Conservation (phyloP, 2,797 vertebrate genomes). For the Halcyon badia region DNA sequence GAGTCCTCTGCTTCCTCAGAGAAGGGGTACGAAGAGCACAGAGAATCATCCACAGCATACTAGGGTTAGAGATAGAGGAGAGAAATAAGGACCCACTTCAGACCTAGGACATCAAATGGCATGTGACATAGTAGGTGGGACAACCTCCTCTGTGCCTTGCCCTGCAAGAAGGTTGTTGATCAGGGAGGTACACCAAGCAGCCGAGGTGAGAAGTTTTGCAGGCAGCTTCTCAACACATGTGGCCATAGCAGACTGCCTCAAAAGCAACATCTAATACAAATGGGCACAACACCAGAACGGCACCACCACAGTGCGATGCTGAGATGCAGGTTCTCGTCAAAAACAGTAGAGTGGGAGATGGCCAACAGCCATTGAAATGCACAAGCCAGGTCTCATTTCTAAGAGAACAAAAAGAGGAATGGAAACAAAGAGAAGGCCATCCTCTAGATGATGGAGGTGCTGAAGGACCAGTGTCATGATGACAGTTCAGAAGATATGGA, state of each 20-base stretch:
- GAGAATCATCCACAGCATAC: background rate
- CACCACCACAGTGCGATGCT: accelerated
- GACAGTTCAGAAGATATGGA: background rate
- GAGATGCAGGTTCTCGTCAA: background rate
- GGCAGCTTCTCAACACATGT: background rate
- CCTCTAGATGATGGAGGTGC: background rate
- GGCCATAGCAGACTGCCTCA: background rate
- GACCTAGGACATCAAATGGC: background rate
- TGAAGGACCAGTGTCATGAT: background rate
- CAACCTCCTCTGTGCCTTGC: background rate
- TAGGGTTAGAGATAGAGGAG: accelerated
- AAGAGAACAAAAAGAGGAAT: background rate
- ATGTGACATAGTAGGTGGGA: background rate
- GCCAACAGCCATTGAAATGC: background rate
- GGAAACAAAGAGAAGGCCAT: background rate
- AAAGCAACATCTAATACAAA: background rate
- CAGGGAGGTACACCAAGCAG: background rate
- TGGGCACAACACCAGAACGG: accelerated
- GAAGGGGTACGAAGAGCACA: background rate
- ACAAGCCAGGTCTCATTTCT: background rate
- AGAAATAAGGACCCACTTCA: background rate
- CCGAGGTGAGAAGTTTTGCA: background rate
- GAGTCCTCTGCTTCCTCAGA: background rate
- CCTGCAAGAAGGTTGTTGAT: background rate
- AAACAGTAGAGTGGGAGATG: background rate